Base-by-base conservation (phyloP, 2,888 invertebrate genomes). In the Coelinius sp. region DNA sequence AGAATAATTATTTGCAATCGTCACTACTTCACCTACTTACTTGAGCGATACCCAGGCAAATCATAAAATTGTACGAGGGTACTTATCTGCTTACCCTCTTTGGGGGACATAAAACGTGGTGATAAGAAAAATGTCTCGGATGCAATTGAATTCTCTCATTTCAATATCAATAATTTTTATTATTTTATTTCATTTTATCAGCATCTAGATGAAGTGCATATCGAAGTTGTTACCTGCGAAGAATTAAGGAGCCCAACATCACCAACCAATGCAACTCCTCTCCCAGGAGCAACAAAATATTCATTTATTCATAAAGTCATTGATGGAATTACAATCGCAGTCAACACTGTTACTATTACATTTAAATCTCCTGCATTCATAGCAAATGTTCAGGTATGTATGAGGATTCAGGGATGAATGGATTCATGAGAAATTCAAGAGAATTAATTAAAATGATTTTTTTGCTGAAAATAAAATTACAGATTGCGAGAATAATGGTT, bases 331-430 rank as follows among this genome's bases (percentile, higher is more conserved):
- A 97, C 96, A 53, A 93, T 99, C 78, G 93, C 94, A 85, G 97
- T 99, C 78, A 99, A 99, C 88, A 95, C 95, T 71, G 97, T 99
- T 73, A 94, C 94, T 87, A 93, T 99, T 82, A 94, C 95, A 82
- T 98, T 99, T 89, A 94, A 92, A 81, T 98, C 98, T 88, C 95
- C 95, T 80, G 96, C 97, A 69, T 99, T 99, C 89, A 94, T 95
- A 81, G 97, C 98, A 75, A 95, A 96, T 82, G 94, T 99, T 87
- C 97, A 97, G 93, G 97, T 98, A 79, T 52, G 77, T 83, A 68
- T 35, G 3, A 35, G 8, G 8, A 10, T 10, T 8, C 8, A 6
- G 3, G 31, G 7, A 31, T 31, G 31, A 41, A 41, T n/a, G n/a
- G n/a, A 41, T 41, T 41, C 35, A 35, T 6, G 10, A 35, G 35